Conservation (phyloP, 2,888 invertebrate genomes). For the Odontocerum albicorne region DNA sequence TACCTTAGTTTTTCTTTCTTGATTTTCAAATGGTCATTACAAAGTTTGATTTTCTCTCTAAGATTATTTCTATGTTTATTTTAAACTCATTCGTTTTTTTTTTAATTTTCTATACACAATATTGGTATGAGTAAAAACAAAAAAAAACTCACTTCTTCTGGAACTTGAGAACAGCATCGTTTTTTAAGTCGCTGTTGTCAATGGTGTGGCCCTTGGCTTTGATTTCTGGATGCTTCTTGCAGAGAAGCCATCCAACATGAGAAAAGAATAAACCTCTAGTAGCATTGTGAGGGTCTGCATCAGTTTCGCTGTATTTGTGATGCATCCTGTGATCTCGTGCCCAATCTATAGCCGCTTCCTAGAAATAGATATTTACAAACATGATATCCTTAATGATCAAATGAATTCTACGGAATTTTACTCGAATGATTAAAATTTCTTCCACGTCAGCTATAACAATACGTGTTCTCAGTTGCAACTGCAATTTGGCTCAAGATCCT, state of each 20-base stretch:
- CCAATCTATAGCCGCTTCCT: conserved; percentile 80
- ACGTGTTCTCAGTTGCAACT: too few species aligned
- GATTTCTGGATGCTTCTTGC: conserved; percentile 89
- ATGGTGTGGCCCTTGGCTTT: conserved; percentile 82
- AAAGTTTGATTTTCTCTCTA: too few species aligned
- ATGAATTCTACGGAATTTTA: too few species aligned
- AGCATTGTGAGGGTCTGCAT: conserved; percentile 93
- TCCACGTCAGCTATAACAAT: too few species aligned
- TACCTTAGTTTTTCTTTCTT: too few species aligned
- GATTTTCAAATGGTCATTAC: too few species aligned
- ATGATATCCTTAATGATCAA: too few species aligned
- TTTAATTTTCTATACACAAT: not conserved
- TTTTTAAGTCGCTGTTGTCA: conserved; percentile 79
- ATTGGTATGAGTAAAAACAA: too few species aligned
- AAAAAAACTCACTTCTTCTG: conserved; percentile 85
- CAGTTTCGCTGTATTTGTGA: conserved; percentile 92
- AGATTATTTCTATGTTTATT: not conserved
- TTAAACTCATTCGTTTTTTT: not conserved
- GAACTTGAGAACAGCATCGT: conserved; percentile 81
- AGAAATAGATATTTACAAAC: conserved; percentile 35
- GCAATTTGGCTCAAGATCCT: too few species aligned
- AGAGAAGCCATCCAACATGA: conserved; percentile 93
- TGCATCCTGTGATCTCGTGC: conserved; percentile 82
- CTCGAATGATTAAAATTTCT: too few species aligned
- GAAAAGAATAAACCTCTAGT: conserved; percentile 94